Evolutionary conservation across 2,888 invertebrate genomes (phyloP).

Genomic region (Endomychus coccineus): DNA sequence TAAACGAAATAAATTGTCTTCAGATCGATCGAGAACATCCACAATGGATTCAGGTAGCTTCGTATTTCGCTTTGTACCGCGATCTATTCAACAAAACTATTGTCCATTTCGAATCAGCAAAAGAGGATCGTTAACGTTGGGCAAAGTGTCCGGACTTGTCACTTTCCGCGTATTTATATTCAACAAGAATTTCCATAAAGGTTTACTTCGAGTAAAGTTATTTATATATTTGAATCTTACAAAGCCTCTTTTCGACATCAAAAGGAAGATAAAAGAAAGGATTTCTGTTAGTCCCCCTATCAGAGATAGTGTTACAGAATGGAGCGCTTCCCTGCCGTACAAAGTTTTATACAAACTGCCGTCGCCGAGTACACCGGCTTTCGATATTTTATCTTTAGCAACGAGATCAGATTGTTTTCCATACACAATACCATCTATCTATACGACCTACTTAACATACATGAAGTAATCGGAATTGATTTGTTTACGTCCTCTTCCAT

Average conservation of each 20-base stretch:
- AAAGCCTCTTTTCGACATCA: conserved; percentile 11
- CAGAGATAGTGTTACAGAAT: not conserved
- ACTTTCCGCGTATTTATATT: conserved; percentile 1
- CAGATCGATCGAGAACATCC: no score
- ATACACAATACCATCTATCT: conserved; percentile 15
- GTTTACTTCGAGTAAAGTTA: conserved; percentile 13
- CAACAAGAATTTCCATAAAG: not conserved
- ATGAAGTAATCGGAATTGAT: no score
- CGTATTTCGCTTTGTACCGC: no score
- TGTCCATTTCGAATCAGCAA: no score
- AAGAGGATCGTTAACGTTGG: no score
- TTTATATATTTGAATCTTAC: conserved; percentile 15
- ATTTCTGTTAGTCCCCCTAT: not conserved
- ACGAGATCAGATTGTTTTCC: conserved; percentile 13
- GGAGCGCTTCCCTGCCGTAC: no score
- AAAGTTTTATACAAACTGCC: conserved; percentile 1
- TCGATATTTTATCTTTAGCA: not conserved
- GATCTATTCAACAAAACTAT: no score
- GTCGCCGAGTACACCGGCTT: conserved; percentile 1
- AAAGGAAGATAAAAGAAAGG: not conserved
- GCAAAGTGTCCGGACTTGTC: no score
- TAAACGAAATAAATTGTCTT: no score
- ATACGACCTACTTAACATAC: no score
- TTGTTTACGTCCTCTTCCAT: no score
- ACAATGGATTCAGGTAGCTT: no score